A percentile compares a stretch with the other conserved stretches of the same genome.
phyloP scores from a whole-genome alignment of 2,113 vertebrate species.

The Limanda limanda region DNA sequence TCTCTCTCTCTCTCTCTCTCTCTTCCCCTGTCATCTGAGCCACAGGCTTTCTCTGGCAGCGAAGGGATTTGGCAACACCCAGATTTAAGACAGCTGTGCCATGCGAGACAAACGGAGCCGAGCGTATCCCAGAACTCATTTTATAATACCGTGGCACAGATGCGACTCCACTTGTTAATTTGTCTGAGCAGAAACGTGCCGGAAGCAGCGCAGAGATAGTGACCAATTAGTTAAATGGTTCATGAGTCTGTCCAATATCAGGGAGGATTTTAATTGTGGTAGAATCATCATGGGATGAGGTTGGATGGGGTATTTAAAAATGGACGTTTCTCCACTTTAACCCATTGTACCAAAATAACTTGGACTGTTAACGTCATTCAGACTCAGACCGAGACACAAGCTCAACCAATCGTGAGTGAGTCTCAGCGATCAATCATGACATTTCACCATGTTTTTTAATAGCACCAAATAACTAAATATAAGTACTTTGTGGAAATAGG shows the following conservation, averaged over 20 bases:
- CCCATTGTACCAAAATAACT: too few relatives aligned
- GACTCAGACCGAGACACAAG: too few relatives aligned
- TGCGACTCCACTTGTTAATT: slow-evolving; percentile 46
- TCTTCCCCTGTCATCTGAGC: slow-evolving; percentile 28
- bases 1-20: neutral
- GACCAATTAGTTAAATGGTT: slow-evolving; percentile 35
- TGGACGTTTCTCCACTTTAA: too few relatives aligned
- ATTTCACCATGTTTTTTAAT: too few relatives aligned
- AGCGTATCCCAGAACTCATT: slow-evolving; percentile 57
- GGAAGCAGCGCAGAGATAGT: slow-evolving; percentile 15
- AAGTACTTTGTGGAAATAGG: too few relatives aligned
- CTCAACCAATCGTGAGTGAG: too few relatives aligned
- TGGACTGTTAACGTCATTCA: too few relatives aligned
- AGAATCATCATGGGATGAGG: neutral
- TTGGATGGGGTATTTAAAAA: too few relatives aligned
- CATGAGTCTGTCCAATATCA: neutral
- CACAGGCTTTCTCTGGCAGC: slow-evolving; percentile 38
- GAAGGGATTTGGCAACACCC: slow-evolving; percentile 58
- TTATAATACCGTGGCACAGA: slow-evolving; percentile 47
- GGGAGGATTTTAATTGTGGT: too few relatives aligned
- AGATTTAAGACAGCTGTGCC: slow-evolving; percentile 64
- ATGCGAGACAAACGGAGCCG: slow-evolving; percentile 61
- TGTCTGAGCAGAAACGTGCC: slow-evolving; percentile 28
- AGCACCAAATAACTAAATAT: too few relatives aligned
- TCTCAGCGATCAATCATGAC: too few relatives aligned